Conservation (phyloP, 2,797 vertebrate species). For the Neopelma chrysocephalum region DNA sequence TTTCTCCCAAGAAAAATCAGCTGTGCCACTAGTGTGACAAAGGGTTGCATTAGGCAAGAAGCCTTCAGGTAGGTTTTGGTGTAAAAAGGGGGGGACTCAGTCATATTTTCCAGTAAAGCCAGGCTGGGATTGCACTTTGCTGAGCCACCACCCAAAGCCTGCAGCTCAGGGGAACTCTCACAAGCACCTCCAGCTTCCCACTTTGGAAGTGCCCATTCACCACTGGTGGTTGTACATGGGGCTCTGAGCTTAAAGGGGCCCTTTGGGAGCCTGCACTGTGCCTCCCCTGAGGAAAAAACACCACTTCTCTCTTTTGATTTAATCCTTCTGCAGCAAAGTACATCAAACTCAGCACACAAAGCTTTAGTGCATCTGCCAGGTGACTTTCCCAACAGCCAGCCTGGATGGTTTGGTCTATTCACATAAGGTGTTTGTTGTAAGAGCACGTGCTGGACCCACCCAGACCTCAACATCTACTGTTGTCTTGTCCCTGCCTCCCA, state of each 20-base stretch:
- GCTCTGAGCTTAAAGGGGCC: neutral
- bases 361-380: neutral
- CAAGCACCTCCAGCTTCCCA: neutral
- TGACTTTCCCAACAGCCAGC: neutral
- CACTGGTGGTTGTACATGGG: fast-evolving
- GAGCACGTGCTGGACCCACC: fast-evolving
- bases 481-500: neutral
- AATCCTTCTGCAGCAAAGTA: neutral
- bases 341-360: neutral
- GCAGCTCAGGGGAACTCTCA: neutral
- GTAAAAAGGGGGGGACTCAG: neutral
- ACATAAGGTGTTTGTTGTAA: neutral
- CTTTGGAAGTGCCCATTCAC: fast-evolving
- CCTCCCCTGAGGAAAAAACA: neutral
- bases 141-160: neutral
- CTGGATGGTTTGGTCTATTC: neutral
- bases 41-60: neutral
- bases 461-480: neutral
- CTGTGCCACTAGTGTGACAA: neutral
- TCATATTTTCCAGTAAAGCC: neutral
- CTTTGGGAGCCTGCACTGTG: neutral
- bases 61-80: neutral
- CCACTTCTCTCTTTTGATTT: neutral
- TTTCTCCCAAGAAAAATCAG: neutral
- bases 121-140: neutral